Base-by-base conservation (phyloP, 2,888 invertebrate species). In the Acrocera orbiculus region DNA sequence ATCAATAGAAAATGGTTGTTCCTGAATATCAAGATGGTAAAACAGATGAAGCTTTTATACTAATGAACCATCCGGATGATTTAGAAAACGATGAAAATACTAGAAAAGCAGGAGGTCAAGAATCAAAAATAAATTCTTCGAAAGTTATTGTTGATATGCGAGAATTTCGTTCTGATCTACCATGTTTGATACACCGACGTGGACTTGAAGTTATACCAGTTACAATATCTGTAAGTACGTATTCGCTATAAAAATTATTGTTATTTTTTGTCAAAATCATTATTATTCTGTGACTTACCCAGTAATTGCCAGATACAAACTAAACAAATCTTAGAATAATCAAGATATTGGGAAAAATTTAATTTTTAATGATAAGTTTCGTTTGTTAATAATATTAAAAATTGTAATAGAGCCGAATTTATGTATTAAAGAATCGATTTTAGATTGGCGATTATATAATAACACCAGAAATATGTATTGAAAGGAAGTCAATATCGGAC, bases 381-480 rank as follows among this genome's bases (percentile, higher is more conserved):
- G n/a, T n/a, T n/a, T n/a, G n/a, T n/a, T n/a, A n/a, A n/a, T n/a
- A n/a, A n/a, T n/a, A n/a, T n/a, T n/a, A n/a, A n/a, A n/a, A n/a
- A n/a, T n/a, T n/a, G n/a, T n/a, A n/a, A n/a, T n/a, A n/a, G n/a
- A n/a, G n/a, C n/a, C n/a, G n/a, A n/a, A n/a, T n/a, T n/a, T n/a
- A n/a, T n/a, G n/a, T n/a, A n/a, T n/a, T n/a, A n/a, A n/a, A n/a
- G n/a, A n/a, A n/a, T n/a, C n/a, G n/a, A n/a, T n/a, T 37, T 13
- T 47, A 86, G 82, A 78, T 98, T 38, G 98, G 96, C 1, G 98
- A 98, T 62, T 98, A 99, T 54, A 89, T 98, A 51, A 64, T 99
- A 11, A 89, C 95, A 0, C 89, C 93, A 0, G 89, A 93, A 15
- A 83, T 95, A 43, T 95, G 96, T 51, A 81, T 98, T 13, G 98